Percentiles rank a stretch among this genome's conserved stretches.
phyloP scores from a whole-genome alignment of 2,113 vertebrate species.

The Lonchura striata region DNA sequence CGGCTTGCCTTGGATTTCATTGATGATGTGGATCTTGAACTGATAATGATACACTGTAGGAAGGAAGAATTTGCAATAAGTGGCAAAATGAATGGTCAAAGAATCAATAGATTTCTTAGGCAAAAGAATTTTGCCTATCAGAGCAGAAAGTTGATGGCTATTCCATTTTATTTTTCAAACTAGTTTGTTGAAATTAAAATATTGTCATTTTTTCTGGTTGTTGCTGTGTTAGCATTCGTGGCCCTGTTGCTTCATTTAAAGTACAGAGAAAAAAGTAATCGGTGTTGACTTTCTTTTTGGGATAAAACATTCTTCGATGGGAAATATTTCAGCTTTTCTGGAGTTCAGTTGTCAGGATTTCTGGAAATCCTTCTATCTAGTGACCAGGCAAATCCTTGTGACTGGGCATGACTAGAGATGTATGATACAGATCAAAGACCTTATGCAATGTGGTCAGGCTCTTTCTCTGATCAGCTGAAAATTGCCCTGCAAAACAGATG shows the following conservation, averaged over 20 bases:
- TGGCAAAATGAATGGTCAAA: not conserved
- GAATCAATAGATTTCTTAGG: not conserved
- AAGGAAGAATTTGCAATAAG: not conserved
- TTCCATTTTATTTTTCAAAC: not conserved
- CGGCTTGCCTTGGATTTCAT: constrained; percentile 71
- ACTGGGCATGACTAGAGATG: not conserved
- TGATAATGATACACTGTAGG: constrained; percentile 89
- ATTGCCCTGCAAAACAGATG: not conserved
- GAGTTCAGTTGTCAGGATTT: not conserved
- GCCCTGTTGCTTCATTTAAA: not conserved
- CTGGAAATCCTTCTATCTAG: not conserved
- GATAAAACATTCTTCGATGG: not conserved
- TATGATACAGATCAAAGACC: not conserved
- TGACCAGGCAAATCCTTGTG: constrained; percentile 1
- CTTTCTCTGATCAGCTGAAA: not conserved
- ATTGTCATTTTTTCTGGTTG: not conserved
- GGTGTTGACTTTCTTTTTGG: not conserved
- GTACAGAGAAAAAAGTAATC: not conserved
- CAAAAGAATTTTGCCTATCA: not conserved
- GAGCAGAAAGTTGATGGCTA: not conserved
- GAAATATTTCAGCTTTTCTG: not conserved
- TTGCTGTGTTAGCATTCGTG: not conserved
- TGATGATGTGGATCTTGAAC: constrained; percentile 88
- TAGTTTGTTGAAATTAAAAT: not conserved
- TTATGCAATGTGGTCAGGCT: not conserved